phyloP scores from a whole-genome alignment of 2,888 invertebrate species.

The Meganola albula region DNA sequence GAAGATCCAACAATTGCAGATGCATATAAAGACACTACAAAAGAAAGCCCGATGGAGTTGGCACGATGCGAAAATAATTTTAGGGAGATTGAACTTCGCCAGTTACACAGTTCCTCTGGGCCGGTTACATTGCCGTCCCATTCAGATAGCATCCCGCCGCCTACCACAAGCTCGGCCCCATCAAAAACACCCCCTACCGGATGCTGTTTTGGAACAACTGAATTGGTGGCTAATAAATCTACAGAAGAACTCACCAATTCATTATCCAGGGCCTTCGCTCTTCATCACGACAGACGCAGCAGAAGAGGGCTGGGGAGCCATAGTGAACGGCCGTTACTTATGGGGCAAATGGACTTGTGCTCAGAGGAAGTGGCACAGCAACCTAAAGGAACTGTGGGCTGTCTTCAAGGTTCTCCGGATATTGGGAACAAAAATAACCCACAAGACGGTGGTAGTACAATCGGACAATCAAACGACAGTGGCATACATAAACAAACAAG shows the following conservation, averaged over 20 bases:
- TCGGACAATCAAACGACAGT: no score
- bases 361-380: no score
- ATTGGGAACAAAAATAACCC: neutral
- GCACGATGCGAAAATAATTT: slow-evolving; percentile 11
- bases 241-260: neutral
- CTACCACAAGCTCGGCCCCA: slow-evolving; percentile 5
- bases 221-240: slow-evolving; percentile 15
- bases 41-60: slow-evolving; percentile 9
- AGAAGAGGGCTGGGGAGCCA: no score
- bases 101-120: slow-evolving; percentile 15
- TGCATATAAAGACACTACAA: neutral
- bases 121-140: slow-evolving; percentile 7
- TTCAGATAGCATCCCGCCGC: slow-evolving; percentile 11
- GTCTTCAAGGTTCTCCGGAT: no score
- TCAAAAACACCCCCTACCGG: neutral
- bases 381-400: no score
- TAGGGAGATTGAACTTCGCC: slow-evolving; percentile 18
- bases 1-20: slow-evolving; percentile 6
- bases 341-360: no score
- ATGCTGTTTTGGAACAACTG: slow-evolving; percentile 8
- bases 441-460: no score
- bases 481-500: no score
- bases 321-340: no score
- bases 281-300: no score
- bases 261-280: no score